Conservation (phyloP, 1,140 invertebrate species). For the Drosophila ficusphila region DNA sequence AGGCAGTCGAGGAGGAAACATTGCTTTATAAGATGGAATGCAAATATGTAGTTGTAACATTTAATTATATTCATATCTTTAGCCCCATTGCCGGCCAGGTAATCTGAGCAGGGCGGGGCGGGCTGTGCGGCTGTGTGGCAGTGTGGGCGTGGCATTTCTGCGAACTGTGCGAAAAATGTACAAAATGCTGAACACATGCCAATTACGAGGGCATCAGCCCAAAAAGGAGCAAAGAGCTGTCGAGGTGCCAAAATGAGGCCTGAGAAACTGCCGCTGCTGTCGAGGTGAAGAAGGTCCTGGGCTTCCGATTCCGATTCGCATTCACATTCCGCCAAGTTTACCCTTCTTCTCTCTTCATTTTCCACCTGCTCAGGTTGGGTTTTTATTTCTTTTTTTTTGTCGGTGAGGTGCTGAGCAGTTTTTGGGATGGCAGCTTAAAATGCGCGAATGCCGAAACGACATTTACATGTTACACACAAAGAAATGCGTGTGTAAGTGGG, state of each 20-base stretch:
- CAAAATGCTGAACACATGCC: constrained; percentile 82
- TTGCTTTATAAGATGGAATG: constrained; percentile 61
- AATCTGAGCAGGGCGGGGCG: constrained; percentile 59
- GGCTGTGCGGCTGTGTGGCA: too few species aligned
- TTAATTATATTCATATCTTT: constrained; percentile 83
- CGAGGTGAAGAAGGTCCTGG: constrained; percentile 63
- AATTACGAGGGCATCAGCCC: constrained; percentile 56
- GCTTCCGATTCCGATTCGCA: too few species aligned
- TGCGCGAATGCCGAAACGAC: constrained; percentile 52
- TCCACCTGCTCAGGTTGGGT: constrained; percentile 3
- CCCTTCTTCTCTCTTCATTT: constrained; percentile 1
- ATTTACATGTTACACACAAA: constrained; percentile 56
- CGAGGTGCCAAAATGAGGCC: constrained; percentile 80
- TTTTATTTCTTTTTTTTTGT: too few species aligned
- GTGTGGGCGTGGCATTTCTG: constrained; percentile 55
- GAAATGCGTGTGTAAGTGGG: constrained; percentile 28
- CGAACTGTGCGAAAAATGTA: constrained; percentile 77
- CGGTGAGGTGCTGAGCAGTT: constrained; percentile 30
- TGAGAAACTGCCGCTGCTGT: constrained; percentile 46
- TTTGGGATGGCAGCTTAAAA: constrained; percentile 40
- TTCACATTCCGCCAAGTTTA: background rate
- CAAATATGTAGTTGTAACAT: constrained; percentile 82
- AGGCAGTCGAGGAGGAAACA: constrained; percentile 37
- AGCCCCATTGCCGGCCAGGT: constrained; percentile 68
- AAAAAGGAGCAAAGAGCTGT: constrained; percentile 43